Conservation (phyloP, 2,888 invertebrate genomes). For the Acrobasis consociella region DNA sequence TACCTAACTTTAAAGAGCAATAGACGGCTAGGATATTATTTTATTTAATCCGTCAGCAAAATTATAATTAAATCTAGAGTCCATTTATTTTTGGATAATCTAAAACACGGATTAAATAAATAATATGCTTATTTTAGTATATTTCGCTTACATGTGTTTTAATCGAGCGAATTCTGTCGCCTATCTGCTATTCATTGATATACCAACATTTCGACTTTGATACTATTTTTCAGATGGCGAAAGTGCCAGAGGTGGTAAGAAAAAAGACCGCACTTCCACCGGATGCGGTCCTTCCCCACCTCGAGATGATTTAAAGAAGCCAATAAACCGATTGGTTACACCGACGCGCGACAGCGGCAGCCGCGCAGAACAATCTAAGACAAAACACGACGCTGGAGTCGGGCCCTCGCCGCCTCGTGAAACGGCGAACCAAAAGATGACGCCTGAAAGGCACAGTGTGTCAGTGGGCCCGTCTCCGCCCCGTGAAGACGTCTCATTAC, state of each 20-base stretch:
- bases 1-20: too few species aligned
- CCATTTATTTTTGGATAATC: too few species aligned
- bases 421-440: conserved; percentile 27
- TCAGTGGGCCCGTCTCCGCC: conserved; percentile 70
- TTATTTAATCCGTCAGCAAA: too few species aligned
- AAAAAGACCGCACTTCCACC: conserved; percentile 72
- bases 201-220: not conserved
- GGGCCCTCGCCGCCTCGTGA: conserved; percentile 73
- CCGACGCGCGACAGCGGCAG: conserved; percentile 69
- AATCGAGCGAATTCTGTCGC: too few species aligned
- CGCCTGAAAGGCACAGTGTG: conserved; percentile 52
- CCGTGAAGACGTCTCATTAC: conserved; percentile 43
- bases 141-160: too few species aligned
- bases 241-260: conserved; percentile 50
- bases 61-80: too few species aligned
- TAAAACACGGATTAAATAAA: too few species aligned
- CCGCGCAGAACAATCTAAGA: conserved; percentile 33
- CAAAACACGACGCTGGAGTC: conserved; percentile 65
- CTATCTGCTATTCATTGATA: too few species aligned
- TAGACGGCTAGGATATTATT: too few species aligned
- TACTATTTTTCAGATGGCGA: conserved; percentile 42
- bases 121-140: too few species aligned
- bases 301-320: conserved; percentile 59
- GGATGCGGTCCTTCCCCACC: conserved; percentile 86
- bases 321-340: conserved; percentile 57